Base-by-base conservation (phyloP, 2,888 invertebrate species). In the Entomobrya proxima region DNA sequence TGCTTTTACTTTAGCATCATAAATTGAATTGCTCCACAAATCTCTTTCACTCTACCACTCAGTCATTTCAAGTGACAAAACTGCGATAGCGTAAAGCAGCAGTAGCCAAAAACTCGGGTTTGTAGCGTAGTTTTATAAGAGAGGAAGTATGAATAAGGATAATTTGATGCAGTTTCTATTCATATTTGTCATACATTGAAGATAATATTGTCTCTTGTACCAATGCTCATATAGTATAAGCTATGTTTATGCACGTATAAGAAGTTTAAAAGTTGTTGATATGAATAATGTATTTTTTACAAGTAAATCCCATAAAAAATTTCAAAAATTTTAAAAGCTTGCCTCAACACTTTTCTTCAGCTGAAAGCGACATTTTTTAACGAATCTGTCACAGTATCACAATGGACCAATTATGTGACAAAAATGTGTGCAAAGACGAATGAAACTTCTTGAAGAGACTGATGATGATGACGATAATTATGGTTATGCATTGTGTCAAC, bases 391-490 rank as follows among this genome's bases (percentile, higher is more conserved):
- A 69, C 44, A 52, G 32, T 67, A 35, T 64, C 50, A 76, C 77
- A 83, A 83, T 83, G 55, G 40, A 55, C 32, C 77, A 76, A 83
- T 83, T 83, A 82, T 76, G 83, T 47, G 76, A 83, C 83, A 76
- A 75, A 74, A 61, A 75, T 81, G 55, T 81, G 55, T 50, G 74
- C 74, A 40, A 81, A 75, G 74, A 75, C 75, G 75, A 74, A 75
- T 50, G 32, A 47, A 67, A 37, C 21, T n/a, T 32, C n/a, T 44
- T 35, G 30, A 47, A 7, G 47, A 35, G 55, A 55, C 52, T 50
- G 37, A 18, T 52, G 83, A 75, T 37, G 35, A 75, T 75, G 50
- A 64, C 64, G 37, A 69, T 58, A 80, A 72, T 58, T 55, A 74
- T 72, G 64, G 47, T 24, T 64, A 50, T 76, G 76, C 58, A 67